Conservation (phyloP, 2,113 vertebrate genomes). For the Geococcyx californianus region DNA sequence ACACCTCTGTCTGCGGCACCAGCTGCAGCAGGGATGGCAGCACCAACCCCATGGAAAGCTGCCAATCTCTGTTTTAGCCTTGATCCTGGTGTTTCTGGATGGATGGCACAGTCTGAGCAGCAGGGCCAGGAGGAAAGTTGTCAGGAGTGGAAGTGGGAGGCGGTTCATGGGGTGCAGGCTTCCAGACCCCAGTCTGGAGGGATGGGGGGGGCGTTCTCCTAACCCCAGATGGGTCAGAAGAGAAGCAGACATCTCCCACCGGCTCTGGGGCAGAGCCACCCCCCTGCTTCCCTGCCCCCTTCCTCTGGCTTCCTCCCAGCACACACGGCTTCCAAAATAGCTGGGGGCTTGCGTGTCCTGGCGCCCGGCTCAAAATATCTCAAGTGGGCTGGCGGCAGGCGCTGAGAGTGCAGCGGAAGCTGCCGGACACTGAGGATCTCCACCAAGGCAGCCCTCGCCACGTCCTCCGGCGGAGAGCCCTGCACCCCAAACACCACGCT, state of each 20-base stretch:
- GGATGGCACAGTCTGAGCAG: not conserved
- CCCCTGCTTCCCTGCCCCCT: not conserved
- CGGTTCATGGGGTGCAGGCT: not conserved
- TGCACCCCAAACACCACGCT: rapidly evolving
- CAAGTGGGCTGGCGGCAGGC: not conserved
- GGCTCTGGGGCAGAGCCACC: not conserved
- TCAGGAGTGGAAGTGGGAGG: not conserved
- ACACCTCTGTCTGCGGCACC: not conserved
- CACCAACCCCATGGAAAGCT: rapidly evolving
- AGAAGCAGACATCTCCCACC: not conserved
- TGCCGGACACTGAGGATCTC: too few species aligned
- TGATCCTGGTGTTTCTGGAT: rapidly evolving
- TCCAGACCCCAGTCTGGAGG: not conserved
- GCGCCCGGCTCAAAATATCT: not conserved
- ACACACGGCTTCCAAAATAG: not conserved
- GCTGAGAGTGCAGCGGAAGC: not conserved
- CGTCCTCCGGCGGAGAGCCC: not conserved
- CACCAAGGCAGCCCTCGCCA: rapidly evolving
- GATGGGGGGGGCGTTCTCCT: not conserved
- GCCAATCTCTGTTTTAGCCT: not conserved
- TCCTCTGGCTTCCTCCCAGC: not conserved
- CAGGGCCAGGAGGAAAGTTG: not conserved
- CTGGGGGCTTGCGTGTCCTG: rapidly evolving
- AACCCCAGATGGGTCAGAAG: not conserved
- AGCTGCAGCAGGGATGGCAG: not conserved